Evolutionary conservation across 2,113 vertebrate genomes (phyloP).

Genomic region (Numenius arquata): DNA sequence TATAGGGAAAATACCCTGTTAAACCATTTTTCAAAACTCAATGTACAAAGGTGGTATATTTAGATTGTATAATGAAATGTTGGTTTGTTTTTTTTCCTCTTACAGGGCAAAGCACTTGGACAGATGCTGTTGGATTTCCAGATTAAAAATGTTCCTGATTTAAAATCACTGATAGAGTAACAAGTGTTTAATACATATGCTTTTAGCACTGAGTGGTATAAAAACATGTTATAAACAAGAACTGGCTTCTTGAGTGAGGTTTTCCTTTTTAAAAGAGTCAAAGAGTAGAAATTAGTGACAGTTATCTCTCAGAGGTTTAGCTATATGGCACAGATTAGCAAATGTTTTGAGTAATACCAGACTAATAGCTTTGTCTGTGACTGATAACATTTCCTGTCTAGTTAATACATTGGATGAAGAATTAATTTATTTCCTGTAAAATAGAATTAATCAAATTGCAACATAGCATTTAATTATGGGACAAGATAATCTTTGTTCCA

Average conservation of each 20-base stretch:
- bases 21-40: neutral
- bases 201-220: constrained; percentile 15
- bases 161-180: constrained; percentile 84
- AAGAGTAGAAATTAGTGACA: neutral
- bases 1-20: neutral
- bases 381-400: neutral
- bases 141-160: constrained; percentile 82
- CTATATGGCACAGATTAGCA: neutral
- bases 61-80: neutral
- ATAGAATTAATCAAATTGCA: constrained; percentile 27
- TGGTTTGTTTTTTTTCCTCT: neutral
- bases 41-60: neutral
- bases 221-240: constrained; percentile 13
- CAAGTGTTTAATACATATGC: neutral
- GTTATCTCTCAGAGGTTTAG: constrained; percentile 11
- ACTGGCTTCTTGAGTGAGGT: constrained; percentile 14
- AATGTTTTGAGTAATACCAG: constrained; percentile 28
- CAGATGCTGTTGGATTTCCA: constrained; percentile 89
- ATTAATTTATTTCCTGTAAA: constrained; percentile 58
- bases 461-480: neutral
- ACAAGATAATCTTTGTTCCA: neutral
- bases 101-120: constrained; percentile 85
- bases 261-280: neutral
- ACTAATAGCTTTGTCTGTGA: constrained; percentile 30
- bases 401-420: constrained; percentile 16